Evolutionary conservation across 2,113 vertebrate genomes (phyloP).

Genomic region (Psilopsiagon aymara): DNA sequence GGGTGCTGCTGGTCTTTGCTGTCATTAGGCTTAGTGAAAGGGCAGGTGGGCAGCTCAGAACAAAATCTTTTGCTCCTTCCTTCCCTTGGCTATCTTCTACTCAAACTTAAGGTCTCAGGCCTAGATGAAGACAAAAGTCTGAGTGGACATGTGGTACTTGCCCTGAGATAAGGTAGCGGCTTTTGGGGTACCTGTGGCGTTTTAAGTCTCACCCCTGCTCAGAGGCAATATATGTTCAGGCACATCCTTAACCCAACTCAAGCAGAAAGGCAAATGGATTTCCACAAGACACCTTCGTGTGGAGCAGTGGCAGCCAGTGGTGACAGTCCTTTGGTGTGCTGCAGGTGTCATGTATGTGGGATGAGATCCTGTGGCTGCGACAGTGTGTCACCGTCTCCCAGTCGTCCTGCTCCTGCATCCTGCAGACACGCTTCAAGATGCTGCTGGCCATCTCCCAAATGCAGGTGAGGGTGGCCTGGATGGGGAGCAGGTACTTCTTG

Average conservation of each 20-base stretch:
- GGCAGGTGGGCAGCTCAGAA: not conserved
- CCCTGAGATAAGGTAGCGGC: rapidly evolving
- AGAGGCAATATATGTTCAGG: rapidly evolving
- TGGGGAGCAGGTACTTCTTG: rapidly evolving
- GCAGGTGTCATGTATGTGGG: slow-evolving; percentile 90
- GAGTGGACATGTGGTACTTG: not conserved
- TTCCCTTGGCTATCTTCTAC: not conserved
- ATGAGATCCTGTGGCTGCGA: slow-evolving; percentile 87
- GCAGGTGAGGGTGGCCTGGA: slow-evolving; percentile 75
- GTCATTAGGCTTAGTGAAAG: not conserved
- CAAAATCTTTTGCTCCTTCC: not conserved
- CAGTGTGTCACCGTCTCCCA: slow-evolving; percentile 86
- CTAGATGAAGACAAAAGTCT: not conserved
- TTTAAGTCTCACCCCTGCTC: not conserved
- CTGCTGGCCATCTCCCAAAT: slow-evolving; percentile 86
- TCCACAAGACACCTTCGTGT: not conserved
- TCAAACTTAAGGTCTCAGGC: not conserved
- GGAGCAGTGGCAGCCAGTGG: rapidly evolving
- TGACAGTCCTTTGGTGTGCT: not conserved
- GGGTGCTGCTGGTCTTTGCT: not conserved
- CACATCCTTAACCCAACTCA: not conserved
- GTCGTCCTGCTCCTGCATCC: slow-evolving; percentile 86
- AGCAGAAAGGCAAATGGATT: not conserved
- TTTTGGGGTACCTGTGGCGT: not conserved
- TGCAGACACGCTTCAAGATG: slow-evolving; percentile 90